Evolutionary conservation across 1,140 invertebrate species (phyloP).

Genomic region (fruit fly (Drosophila melanogaster)): DNA sequence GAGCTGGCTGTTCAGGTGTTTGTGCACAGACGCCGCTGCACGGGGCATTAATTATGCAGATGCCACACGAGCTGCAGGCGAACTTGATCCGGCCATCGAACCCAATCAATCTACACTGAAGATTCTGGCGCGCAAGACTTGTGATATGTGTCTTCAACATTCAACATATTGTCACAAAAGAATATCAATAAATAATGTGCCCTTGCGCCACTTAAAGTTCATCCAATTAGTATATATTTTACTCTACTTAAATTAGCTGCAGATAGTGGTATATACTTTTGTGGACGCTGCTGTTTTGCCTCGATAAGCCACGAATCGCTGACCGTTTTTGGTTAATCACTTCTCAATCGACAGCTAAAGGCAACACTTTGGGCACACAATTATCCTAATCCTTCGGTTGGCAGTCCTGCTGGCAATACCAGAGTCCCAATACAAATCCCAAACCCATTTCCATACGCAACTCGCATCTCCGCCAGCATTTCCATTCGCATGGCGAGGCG

Average conservation of each 20-base stretch:
- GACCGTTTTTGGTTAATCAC: constrained; percentile 40
- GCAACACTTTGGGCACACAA: constrained; percentile 15
- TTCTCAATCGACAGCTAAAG: constrained; percentile 5
- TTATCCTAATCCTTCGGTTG: constrained; percentile 21
- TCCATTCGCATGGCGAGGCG: background rate
- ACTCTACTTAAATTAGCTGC: background rate
- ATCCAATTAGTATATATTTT: no score
- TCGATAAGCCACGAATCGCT: constrained; percentile 12
- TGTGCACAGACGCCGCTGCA: background rate
- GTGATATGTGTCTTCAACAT: no score
- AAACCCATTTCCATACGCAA: background rate
- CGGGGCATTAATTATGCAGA: background rate
- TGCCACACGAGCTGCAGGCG: constrained; percentile 9
- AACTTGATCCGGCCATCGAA: constrained; percentile 5
- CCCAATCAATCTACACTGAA: constrained; percentile 7
- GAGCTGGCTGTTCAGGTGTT: background rate
- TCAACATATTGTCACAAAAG: no score
- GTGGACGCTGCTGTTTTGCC: background rate
- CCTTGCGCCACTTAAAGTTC: no score
- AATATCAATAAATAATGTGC: background rate
- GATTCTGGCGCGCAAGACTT: background rate
- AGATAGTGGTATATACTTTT: background rate
- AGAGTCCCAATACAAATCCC: background rate
- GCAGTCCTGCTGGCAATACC: background rate
- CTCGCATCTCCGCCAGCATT: background rate